Conservation (phyloP, 37 sponge, comb jelly and placozoan genomes). For the Lycopodina hypogea region DNA sequence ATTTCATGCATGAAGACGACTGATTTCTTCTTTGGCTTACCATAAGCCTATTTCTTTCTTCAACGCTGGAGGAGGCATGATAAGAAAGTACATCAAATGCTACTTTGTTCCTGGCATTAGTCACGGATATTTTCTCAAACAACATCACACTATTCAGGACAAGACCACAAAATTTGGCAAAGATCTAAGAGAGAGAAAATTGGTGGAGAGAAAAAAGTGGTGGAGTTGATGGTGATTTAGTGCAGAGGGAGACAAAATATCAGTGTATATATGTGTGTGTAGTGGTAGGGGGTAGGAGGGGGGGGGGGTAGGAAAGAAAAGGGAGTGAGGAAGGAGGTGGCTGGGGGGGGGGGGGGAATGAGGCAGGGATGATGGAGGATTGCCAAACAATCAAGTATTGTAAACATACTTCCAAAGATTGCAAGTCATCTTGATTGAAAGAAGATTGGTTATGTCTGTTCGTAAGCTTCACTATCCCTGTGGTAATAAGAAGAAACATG, state of each 20-base stretch:
- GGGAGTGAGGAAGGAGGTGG: too few species aligned
- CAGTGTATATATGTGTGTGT: too few species aligned
- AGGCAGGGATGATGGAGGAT: background rate
- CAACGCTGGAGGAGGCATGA: conserved; percentile 64
- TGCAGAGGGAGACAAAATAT: background rate
- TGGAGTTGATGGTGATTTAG: too few species aligned
- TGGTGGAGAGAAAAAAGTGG: too few species aligned
- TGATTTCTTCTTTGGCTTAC: conserved; percentile 10
- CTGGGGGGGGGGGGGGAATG: background rate
- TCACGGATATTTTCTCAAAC: conserved; percentile 71
- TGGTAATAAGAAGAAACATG: background rate
- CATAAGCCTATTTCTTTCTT: conserved; percentile 48
- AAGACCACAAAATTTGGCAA: conserved; percentile 88
- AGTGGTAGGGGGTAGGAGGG: too few species aligned
- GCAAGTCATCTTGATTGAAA: conserved; percentile 69
- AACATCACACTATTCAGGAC: conserved; percentile 87
- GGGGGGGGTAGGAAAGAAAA: too few species aligned
- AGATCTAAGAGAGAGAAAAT: conserved; percentile 43
- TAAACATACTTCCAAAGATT: conserved; percentile 64
- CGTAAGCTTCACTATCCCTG: conserved; percentile 77
- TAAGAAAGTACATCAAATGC: conserved; percentile 89
- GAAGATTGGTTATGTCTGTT: conserved; percentile 70
- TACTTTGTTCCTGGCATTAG: conserved; percentile 73
- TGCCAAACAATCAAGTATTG: background rate
- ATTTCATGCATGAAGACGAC: background rate